These are phyloP conservation scores for Scaptomyza polygonia DNA, from an alignment of 2,888 invertebrate species.

Conservation along the genomic window DNA sequence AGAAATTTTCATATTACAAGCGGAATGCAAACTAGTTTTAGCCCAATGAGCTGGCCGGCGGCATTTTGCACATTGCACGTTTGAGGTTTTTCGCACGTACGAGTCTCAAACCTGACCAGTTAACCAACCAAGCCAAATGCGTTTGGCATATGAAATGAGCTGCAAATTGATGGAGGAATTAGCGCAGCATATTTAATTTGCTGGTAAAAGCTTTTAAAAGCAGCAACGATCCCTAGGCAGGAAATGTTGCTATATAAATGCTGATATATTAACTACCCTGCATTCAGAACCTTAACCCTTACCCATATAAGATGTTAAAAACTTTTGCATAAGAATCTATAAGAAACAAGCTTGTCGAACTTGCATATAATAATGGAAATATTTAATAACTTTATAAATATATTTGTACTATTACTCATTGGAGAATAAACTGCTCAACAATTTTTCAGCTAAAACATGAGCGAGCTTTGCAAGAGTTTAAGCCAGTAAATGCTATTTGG, in stretches of 20 bases:
- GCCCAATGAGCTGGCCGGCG: constrained; percentile 54
- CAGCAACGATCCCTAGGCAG: constrained; percentile 13
- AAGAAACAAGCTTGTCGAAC: too few species aligned
- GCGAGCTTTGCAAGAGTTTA: not conserved
- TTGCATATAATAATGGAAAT: too few species aligned
- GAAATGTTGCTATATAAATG: not conserved
- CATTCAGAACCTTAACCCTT: not conserved
- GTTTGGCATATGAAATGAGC: constrained; percentile 78
- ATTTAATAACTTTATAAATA: too few species aligned
- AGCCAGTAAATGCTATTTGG: not conserved
- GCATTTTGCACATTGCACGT: constrained; percentile 49
- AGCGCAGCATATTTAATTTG: constrained; percentile 76
- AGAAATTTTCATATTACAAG: constrained; percentile 77
- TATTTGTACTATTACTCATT: not conserved
- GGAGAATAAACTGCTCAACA: not conserved
- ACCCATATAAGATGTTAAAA: too few species aligned
- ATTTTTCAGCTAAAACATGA: not conserved
- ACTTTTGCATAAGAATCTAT: too few species aligned
- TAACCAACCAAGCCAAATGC: constrained; percentile 50
- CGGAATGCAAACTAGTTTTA: constrained; percentile 66
- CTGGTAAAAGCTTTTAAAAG: constrained; percentile 23
- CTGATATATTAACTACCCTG: not conserved
- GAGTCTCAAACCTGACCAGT: not conserved
- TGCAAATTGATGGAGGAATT: constrained; percentile 80
- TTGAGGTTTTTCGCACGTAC: constrained; percentile 61